Evolutionary conservation across 2,113 vertebrate genomes (phyloP), one percentile per base, ranked within the genome.

Genomic region (Paramormyrops kingsleyae): DNA sequence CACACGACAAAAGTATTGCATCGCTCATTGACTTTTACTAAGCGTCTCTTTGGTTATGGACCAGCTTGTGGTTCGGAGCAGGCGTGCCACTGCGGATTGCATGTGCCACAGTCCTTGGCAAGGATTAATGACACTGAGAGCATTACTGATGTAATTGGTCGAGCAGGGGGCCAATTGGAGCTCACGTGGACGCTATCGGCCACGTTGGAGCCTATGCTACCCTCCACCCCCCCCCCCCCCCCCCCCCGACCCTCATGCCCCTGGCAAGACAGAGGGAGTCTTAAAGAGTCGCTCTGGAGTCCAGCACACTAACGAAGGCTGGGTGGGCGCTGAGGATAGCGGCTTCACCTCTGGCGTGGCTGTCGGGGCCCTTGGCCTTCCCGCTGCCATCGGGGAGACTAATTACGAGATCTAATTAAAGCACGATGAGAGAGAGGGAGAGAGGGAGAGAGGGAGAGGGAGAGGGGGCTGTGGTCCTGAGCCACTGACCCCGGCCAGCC

Each of bases 391-490:
- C 97, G 97, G 96, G 97, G 97, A 98, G 98, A 97, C 97, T 98
- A 99, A 99, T 98, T 98, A 98, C 97, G 97, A 97, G 97, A 98
- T 97, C 97, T 97, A 98, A 99, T 99, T 99, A 99, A 98, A 97
- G 97, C 97, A 96, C 96, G 96, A 96, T 96, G 96, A 92, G 95
- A 95, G 96, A 96, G 96, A 95, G 95, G 96, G 96, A 94, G 95
- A 46, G 89, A 87, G 49, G 49, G 85, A 87, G 42, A 49, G 88
- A 74, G 88, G 50, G 96, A 94, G 94, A 46, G 89, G 87, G 49
- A 59, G 91, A 88, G 88, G 62, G 88, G 59, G 88, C 89, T 39
- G 52, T 31, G 44, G 87, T 96, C 96, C 95, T 97, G 97, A 96
- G 97, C 97, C 96, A 96, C 96, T 97, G 97, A 98, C 97, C 97